phyloP scores from a whole-genome alignment of 92 coral and sea anemone species.

The Ricordea florida region DNA sequence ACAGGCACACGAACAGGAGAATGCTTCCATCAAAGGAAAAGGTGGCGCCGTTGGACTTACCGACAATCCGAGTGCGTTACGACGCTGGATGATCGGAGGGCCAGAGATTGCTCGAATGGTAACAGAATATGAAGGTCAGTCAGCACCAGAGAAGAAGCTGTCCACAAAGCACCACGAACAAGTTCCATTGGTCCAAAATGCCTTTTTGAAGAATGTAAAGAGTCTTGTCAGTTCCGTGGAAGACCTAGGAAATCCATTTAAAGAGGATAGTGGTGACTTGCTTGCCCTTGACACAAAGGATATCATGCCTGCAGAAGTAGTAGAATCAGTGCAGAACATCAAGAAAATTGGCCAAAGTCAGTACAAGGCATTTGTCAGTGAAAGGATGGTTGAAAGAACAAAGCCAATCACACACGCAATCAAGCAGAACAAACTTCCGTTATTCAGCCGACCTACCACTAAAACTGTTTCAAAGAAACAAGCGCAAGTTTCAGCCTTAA shows the following conservation, averaged over 20 bases:
- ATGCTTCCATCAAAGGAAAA: constrained; percentile 34
- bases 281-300: constrained; percentile 51
- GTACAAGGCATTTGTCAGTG: constrained; percentile 50
- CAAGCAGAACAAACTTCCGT: constrained; percentile 35
- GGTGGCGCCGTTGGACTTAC: constrained; percentile 46
- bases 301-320: constrained; percentile 38
- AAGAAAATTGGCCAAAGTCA: constrained; percentile 36
- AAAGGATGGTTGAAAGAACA: constrained; percentile 19
- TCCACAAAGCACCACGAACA: constrained; percentile 36
- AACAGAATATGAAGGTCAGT: constrained; percentile 1
- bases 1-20: constrained; percentile 40
- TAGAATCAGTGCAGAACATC: constrained; percentile 35
- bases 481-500: constrained; percentile 40
- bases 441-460: constrained; percentile 30
- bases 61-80: background rate
- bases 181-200: constrained; percentile 11
- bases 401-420: constrained; percentile 49
- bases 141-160: background rate
- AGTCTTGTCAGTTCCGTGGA: constrained; percentile 5
- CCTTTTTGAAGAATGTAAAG: constrained; percentile 39
- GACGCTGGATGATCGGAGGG: constrained; percentile 40
- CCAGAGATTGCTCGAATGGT: constrained; percentile 36
- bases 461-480: constrained; percentile 33
- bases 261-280: constrained; percentile 42
- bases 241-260: constrained; percentile 63